Conservation (phyloP, 2,113 vertebrate species). For the Ascaphus truei region DNA sequence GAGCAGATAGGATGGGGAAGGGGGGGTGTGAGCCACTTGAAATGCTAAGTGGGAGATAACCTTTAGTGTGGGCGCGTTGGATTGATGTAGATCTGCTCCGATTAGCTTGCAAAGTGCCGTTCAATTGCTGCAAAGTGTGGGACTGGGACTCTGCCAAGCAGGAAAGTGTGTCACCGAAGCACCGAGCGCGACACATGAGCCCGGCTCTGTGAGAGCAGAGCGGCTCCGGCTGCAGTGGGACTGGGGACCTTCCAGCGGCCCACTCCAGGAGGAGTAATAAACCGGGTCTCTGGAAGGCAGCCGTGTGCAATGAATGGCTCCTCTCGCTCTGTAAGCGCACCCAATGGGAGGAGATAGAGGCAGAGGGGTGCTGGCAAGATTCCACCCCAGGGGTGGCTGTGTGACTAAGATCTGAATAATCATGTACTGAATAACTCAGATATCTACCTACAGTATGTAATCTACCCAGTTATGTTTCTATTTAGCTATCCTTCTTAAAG, state of each 20-base stretch:
- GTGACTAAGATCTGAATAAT: too few species aligned
- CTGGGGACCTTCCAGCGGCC: background rate
- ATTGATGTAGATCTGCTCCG: background rate
- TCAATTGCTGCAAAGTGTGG: background rate
- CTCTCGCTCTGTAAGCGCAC: too few species aligned
- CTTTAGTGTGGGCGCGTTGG: background rate
- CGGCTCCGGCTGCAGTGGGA: background rate
- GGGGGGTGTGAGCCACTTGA: background rate
- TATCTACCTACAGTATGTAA: too few species aligned
- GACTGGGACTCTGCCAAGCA: background rate
- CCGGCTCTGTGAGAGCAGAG: background rate
- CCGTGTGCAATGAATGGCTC: background rate
- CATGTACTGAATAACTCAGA: too few species aligned
- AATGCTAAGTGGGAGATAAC: background rate
- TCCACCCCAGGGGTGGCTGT: too few species aligned
- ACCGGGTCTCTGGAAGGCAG: background rate
- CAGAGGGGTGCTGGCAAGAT: too few species aligned
- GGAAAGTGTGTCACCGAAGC: background rate
- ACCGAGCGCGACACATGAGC: background rate
- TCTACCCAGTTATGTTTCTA: too few species aligned
- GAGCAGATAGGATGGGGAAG: too few species aligned
- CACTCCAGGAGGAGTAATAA: background rate
- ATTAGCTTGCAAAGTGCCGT: background rate
- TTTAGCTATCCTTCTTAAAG: too few species aligned
- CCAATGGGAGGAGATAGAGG: too few species aligned